phyloP scores from a whole-genome alignment of 1,140 invertebrate species.

The Nasonia longicornis region DNA sequence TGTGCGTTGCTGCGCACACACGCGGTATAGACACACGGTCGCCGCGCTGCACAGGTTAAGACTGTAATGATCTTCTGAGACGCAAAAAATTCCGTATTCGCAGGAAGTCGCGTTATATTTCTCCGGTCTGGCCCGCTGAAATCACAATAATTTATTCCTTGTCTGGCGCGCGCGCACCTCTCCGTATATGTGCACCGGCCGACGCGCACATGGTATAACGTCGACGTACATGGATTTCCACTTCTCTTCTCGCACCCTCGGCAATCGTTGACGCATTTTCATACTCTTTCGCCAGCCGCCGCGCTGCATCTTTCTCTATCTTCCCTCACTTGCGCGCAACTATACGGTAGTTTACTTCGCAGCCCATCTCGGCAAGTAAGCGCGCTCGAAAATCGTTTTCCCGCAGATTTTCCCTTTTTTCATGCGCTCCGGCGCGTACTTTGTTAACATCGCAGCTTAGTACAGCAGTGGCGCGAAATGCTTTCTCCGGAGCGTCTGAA shows the following conservation, averaged over 20 bases:
- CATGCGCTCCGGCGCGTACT: no score
- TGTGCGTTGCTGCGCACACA: not conserved
- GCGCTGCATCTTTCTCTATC: conserved; percentile 8
- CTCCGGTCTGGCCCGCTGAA: conserved; percentile 37
- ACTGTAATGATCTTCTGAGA: conserved; percentile 45
- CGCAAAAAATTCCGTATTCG: conserved; percentile 46
- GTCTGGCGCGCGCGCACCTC: conserved; percentile 20
- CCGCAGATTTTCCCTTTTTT: no score
- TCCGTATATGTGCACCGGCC: not conserved
- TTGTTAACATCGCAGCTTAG: no score
- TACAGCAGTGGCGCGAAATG: no score
- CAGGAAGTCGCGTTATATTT: conserved; percentile 50
- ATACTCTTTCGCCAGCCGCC: not conserved
- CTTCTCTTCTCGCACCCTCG: conserved; percentile 32
- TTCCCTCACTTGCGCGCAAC: conserved; percentile 6
- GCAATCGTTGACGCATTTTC: conserved; percentile 43
- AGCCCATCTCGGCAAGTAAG: not conserved
- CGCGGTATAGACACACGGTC: not conserved
- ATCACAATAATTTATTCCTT: conserved; percentile 50
- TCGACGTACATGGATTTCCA: conserved; percentile 19
- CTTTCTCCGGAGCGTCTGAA: no score
- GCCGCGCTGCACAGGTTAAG: conserved; percentile 20
- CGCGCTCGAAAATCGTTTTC: not conserved
- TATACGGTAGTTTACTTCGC: not conserved
- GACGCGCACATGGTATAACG: not conserved